Percentiles rank a stretch among this genome's conserved stretches.
phyloP scores from a whole-genome alignment of 2,797 vertebrate species.

The Acridotheres tristis region DNA sequence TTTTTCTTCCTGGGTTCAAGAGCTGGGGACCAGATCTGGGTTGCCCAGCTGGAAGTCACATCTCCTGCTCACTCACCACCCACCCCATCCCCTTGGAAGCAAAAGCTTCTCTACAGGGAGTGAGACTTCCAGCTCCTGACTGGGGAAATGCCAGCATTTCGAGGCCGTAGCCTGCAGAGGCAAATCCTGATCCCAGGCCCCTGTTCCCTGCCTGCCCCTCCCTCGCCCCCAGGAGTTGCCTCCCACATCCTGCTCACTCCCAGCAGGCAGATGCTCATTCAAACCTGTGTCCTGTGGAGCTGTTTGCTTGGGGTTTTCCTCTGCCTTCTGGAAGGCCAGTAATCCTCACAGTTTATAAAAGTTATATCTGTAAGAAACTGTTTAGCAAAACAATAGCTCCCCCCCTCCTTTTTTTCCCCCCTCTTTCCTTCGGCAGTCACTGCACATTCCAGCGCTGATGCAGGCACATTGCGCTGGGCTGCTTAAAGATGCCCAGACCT shows the following conservation, averaged over 20 bases:
- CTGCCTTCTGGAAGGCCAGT: neutral
- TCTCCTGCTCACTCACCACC: neutral
- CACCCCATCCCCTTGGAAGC: neutral
- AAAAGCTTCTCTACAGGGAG: neutral
- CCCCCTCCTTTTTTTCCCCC: fast-evolving
- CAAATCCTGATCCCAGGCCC: neutral
- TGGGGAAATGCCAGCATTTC: neutral
- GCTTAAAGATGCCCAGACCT: neutral
- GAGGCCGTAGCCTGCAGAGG: fast-evolving
- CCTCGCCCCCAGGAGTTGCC: neutral
- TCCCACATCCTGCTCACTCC: neutral
- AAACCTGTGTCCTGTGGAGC: neutral
- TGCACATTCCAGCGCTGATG: fast-evolving
- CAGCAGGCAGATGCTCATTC: neutral
- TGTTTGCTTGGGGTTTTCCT: neutral
- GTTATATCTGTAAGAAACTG: neutral
- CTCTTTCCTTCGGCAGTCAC: neutral
- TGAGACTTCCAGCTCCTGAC: neutral
- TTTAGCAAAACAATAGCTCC: neutral
- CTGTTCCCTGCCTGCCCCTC: neutral
- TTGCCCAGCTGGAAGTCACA: neutral
- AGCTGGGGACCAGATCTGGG: neutral
- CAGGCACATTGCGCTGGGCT: fast-evolving
- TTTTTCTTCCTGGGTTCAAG: neutral
- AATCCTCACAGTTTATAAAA: neutral